A percentile compares a stretch with the other conserved stretches of the same genome.
Conservation (phyloP, 2,797 vertebrate genomes). For the Myripristis murdjan region DNA sequence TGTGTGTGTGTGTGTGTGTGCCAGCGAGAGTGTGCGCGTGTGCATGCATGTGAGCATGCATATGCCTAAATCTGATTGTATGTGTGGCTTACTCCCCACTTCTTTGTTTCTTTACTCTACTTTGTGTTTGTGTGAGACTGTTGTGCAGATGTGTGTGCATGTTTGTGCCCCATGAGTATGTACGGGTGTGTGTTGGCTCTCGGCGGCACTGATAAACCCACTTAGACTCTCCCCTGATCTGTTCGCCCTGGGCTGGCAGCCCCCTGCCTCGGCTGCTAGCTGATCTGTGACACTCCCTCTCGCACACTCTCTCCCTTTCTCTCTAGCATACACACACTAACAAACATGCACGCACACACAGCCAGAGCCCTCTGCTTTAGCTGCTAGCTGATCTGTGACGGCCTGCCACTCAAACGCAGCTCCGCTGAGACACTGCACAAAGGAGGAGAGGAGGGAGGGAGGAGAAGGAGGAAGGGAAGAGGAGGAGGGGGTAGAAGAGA, state of each 20-base stretch:
- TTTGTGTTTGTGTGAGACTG: slow-evolving; percentile 56
- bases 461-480: slow-evolving; percentile 67
- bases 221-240: slow-evolving; percentile 98
- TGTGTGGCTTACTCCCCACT: slow-evolving; percentile 53
- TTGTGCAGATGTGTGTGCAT: slow-evolving; percentile 47
- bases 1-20: slow-evolving; percentile 10
- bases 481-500: slow-evolving; percentile 70
- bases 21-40: slow-evolving; percentile 23
- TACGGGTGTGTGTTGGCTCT: slow-evolving; percentile 88
- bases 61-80: slow-evolving; percentile 61
- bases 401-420: slow-evolving; percentile 97
- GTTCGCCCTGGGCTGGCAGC: slow-evolving; percentile 94
- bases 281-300: slow-evolving; percentile 76
- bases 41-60: slow-evolving; percentile 22
- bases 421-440: slow-evolving; percentile 96
- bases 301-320: slow-evolving; percentile 2
- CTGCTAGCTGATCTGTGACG: slow-evolving; percentile 97
- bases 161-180: slow-evolving; percentile 43
- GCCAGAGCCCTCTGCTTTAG: slow-evolving; percentile 77
- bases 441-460: slow-evolving; percentile 87
- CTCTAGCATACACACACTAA: slow-evolving; percentile 40
- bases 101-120: slow-evolving; percentile 75
- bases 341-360: slow-evolving; percentile 33
- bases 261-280: slow-evolving; percentile 87
- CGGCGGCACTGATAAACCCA: slow-evolving; percentile 96